Evolutionary conservation across 2,888 invertebrate species (phyloP), one percentile per base, ranked within the genome.

Genomic region (Rhogogaster chlorosoma): DNA sequence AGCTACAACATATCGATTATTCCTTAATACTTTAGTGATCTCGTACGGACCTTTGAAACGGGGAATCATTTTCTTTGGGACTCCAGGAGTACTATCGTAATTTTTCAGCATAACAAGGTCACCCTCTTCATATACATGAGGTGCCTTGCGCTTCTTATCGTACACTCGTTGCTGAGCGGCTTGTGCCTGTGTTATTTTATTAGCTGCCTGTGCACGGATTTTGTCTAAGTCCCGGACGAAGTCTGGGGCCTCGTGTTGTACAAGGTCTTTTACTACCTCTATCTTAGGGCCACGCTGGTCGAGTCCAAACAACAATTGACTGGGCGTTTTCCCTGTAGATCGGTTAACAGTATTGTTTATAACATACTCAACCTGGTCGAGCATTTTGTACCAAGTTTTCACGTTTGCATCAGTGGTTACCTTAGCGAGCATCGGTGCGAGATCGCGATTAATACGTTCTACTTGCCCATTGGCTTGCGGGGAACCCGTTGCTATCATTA

Each of bases 381-480:
- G 22, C 57, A 5, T 6, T 57, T n/a, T 57, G 5, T 57, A 57
- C 57, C n/a, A 57, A 0, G 18, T n/a, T 22, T 18, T 57, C 22
- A n/a, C 57, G 5, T 57, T 22, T 22, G 22, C 57, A 18, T 22
- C 22, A 57, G 0, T 57, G 57, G 57, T 57, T 57, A 45, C 18
- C 86, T 90, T 90, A 1, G 87, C 86, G 22, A 90, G 67, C 86
- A 89, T 88, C 18, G 87, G 88, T 1, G 86, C 88, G 4, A 90
- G 70, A 5, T 84, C 84, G 0, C 88, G 84, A 61, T 91, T 90
- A 2, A 89, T 49, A 0, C 89, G 61, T 22, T 91, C 90, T 0
- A 88, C 86, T 80, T 93, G 91, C 0, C 92, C 90, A 85, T 91
- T 92, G 0, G 90, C 89, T 71, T 89, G 86, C 3, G 90, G 91